phyloP scores from a whole-genome alignment of 2,888 invertebrate species.

The Hyposoter didymator region DNA sequence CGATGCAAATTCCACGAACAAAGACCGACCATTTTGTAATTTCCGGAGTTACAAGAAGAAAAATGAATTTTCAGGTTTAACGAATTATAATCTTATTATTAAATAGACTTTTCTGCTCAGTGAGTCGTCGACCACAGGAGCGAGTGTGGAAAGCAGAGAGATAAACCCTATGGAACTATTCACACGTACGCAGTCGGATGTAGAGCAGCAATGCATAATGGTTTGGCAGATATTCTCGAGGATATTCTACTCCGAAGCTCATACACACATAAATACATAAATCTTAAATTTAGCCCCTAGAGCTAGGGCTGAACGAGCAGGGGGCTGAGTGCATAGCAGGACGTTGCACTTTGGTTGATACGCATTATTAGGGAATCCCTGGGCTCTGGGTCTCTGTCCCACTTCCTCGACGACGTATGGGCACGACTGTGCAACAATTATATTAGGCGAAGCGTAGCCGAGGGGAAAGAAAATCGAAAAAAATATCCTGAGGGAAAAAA shows the following conservation, averaged over 20 bases:
- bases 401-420: constrained; percentile 16
- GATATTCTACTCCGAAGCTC: constrained; percentile 25
- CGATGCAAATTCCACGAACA: background rate
- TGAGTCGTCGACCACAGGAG: constrained; percentile 21
- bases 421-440: background rate
- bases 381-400: constrained; percentile 25
- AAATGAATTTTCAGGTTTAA: background rate
- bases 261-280: constrained; percentile 49
- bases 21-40: background rate
- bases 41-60: background rate
- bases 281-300: constrained; percentile 51
- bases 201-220: background rate
- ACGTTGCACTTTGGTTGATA: constrained; percentile 38
- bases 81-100: constrained; percentile 24
- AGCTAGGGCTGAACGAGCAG: constrained; percentile 13
- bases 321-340: constrained; percentile 22
- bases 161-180: constrained; percentile 22
- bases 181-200: background rate
- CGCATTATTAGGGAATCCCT: constrained; percentile 52
- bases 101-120: constrained; percentile 20
- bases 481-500: background rate
- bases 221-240: background rate
- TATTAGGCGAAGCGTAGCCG: no score
- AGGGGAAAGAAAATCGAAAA: no score
- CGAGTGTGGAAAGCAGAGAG: constrained; percentile 24